Evolutionary conservation across 2,113 vertebrate genomes (phyloP).

Genomic region (Microcebus tavaratra): DNA sequence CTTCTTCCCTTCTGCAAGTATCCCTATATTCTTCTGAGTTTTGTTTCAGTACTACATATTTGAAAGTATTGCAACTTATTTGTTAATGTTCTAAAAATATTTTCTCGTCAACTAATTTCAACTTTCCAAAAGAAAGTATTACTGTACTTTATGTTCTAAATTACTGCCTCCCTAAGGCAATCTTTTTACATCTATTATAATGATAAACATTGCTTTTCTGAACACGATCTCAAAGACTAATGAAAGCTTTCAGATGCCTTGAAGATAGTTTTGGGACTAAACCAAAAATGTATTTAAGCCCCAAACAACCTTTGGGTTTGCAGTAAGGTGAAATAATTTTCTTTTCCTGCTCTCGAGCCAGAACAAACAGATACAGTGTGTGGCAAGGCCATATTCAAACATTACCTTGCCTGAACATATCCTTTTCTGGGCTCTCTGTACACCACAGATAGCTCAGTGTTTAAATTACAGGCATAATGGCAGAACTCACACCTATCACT

Average conservation of each 20-base stretch:
- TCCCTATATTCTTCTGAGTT: not conserved
- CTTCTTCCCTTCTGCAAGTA: not conserved
- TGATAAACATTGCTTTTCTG: not conserved
- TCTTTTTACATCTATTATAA: not conserved
- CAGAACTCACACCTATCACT: not conserved
- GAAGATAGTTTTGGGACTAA: constrained; percentile 54
- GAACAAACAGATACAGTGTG: constrained; percentile 73
- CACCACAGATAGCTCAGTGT: not conserved
- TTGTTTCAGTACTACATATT: constrained; percentile 39
- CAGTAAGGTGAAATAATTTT: constrained; percentile 60
- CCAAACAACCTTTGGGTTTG: constrained; percentile 60
- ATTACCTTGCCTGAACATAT: constrained; percentile 65
- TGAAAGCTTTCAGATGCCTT: constrained; percentile 39
- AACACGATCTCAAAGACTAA: not conserved
- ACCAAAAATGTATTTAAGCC: constrained; percentile 58
- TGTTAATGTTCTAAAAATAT: not conserved
- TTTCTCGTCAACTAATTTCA: not conserved
- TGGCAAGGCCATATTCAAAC: constrained; percentile 73
- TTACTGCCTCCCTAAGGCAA: not conserved
- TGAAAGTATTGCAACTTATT: not conserved
- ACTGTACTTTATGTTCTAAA: not conserved
- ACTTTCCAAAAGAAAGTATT: not conserved
- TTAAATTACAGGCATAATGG: not conserved
- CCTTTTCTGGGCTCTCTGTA: constrained; percentile 10
- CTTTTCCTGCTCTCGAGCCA: constrained; percentile 75